Evolutionary conservation across 2,888 invertebrate species (phyloP), one percentile per base, ranked within the genome.

Genomic region (Oligia latruncula): DNA sequence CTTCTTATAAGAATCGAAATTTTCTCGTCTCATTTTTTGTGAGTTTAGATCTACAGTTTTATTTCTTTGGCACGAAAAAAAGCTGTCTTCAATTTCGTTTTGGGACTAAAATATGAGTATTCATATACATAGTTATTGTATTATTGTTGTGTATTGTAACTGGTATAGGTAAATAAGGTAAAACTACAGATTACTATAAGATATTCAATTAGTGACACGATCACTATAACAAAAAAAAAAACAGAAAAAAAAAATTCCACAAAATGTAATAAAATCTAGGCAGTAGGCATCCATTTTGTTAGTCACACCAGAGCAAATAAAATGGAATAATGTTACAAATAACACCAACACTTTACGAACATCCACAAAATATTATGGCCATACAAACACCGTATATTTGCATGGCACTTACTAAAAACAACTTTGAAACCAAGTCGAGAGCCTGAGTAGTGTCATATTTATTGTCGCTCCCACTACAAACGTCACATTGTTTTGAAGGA

Each of bases 401-500:
- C 68, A 74, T 86, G 80, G 64, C 81, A 75, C 87, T 87, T 76
- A 81, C 72, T 71, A 74, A 87, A 71, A 81, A 77, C 74, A 77
- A 82, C 78, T 64, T 76, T 82, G 49, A 62, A 65, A 71, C 64
- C n/a, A 64, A 80, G 74, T 74, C 77, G 35, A 84, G 70, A 67
- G 60, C 65, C 68, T 65, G 72, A 85, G 43, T 55, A 76, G 11
- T 29, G 71, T 83, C 72, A 87, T 84, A 82, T 89, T 88, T 87
- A 83, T 80, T 84, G 72, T 81, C 68, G n/a, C 58, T 77, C 65
- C 75, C 78, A 85, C 78, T 80, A 74, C 71, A 85, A 82, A 81
- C 67, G 71, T 78, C 85, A 78, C 81, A 84, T 85, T 87, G 82
- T 85, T 85, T 87, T 82, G 81, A 84, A 74, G 83, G 74, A 85